Percentiles rank a stretch among this genome's conserved stretches.
These are phyloP conservation scores for Lycaon pictus DNA, from an alignment of 2,113 vertebrate species.

Conservation along the genomic window DNA sequence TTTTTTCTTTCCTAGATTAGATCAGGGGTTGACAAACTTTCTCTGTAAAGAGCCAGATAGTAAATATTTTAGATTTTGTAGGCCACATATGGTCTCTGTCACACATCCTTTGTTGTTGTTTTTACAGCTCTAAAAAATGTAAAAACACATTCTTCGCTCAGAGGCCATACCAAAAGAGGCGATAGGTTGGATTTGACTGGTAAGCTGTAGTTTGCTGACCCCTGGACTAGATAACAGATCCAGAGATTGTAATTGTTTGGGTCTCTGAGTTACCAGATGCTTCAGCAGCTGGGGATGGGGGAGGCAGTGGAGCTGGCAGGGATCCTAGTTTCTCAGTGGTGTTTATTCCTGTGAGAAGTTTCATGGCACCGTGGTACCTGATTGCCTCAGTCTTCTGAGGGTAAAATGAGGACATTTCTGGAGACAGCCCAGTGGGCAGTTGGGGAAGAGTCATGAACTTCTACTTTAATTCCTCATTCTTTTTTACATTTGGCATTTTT, in stretches of 20 bases:
- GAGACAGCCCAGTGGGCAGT: background rate
- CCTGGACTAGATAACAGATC: background rate
- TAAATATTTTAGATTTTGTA: background rate
- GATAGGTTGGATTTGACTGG: background rate
- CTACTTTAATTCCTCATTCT: background rate
- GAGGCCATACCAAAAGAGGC: background rate
- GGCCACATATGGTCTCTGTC: background rate
- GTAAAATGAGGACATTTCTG: background rate
- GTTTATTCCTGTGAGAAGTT: background rate
- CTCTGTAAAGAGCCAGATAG: conserved; percentile 21
- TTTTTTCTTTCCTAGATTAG: background rate
- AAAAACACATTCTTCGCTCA: background rate
- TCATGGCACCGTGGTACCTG: background rate
- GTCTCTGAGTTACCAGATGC: background rate
- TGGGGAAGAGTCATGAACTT: background rate
- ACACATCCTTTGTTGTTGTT: conserved; percentile 23
- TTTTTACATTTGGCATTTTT: conserved; percentile 1
- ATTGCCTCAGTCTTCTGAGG: background rate
- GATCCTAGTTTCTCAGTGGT: background rate
- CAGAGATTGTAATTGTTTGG: background rate
- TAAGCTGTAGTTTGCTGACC: background rate
- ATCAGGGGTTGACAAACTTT: conserved; percentile 20
- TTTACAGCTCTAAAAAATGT: background rate
- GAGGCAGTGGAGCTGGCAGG: background rate
- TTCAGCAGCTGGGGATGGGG: background rate